Evolutionary conservation across 2,888 invertebrate species (phyloP).

Genomic region (Yponomeuta evonymella): DNA sequence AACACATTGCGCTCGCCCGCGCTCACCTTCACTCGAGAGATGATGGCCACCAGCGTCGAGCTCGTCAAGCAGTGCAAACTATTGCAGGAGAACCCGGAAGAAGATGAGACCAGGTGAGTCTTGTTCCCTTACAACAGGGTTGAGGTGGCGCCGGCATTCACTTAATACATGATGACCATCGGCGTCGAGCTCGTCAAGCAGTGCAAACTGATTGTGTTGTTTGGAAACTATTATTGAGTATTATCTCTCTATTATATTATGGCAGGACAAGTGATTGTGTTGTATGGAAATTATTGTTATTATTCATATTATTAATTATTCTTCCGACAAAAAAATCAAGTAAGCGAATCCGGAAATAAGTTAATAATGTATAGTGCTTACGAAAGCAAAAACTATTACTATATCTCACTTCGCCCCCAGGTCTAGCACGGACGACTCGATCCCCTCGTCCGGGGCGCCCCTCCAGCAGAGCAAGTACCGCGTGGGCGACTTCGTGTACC

Average conservation of each 20-base stretch:
- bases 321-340: too few species aligned
- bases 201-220: conserved; percentile 80
- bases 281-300: too few species aligned
- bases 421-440: conserved; percentile 65
- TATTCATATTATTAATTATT: too few species aligned
- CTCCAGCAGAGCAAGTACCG: conserved; percentile 55
- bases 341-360: too few species aligned
- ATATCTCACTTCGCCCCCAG: conserved; percentile 29
- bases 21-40: conserved; percentile 84
- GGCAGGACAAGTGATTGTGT: too few species aligned
- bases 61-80: conserved; percentile 84
- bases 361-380: too few species aligned
- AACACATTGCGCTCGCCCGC: conserved; percentile 91
- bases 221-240: too few species aligned
- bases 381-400: not conserved
- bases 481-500: conserved; percentile 95
- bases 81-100: conserved; percentile 85
- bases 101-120: conserved; percentile 77
- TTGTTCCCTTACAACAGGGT: not conserved
- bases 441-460: conserved; percentile 60
- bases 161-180: conserved; percentile 62
- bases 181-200: conserved; percentile 86
- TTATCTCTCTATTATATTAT: too few species aligned
- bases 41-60: conserved; percentile 85
- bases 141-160: too few species aligned